Percentiles rank a stretch among this genome's conserved stretches.
phyloP scores from a whole-genome alignment of 2,888 invertebrate species.

The Lissonota sp. region DNA sequence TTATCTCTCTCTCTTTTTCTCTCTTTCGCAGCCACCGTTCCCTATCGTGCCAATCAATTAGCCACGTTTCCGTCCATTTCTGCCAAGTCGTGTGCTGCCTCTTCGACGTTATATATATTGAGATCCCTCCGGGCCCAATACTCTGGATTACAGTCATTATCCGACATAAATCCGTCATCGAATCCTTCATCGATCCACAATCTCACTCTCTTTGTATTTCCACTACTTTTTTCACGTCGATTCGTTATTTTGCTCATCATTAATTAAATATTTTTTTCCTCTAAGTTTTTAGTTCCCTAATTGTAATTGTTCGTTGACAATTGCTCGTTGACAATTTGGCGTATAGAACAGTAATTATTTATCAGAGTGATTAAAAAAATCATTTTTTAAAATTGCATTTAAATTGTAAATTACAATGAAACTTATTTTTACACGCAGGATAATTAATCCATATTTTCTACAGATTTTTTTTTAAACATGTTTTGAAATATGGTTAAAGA shows the following conservation, averaged over 20 bases:
- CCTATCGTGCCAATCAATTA: conserved; percentile 65
- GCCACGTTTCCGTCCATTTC: conserved; percentile 63
- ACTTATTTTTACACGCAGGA: too few species aligned
- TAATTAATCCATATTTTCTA: too few species aligned
- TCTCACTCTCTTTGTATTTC: conserved; percentile 34
- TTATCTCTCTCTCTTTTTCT: conserved; percentile 19
- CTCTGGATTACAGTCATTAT: conserved; percentile 67
- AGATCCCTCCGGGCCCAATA: conserved; percentile 44
- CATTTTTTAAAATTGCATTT: too few species aligned
- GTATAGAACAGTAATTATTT: too few species aligned
- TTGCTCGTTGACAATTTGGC: too few species aligned
- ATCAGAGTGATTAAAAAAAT: too few species aligned
- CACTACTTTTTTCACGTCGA: conserved; percentile 10
- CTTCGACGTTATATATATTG: conserved; percentile 15
- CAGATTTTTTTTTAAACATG: too few species aligned
- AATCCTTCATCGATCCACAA: conserved; percentile 61
- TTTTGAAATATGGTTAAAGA: too few species aligned
- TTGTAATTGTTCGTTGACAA: too few species aligned
- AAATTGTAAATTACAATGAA: too few species aligned
- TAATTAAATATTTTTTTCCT: not conserved
- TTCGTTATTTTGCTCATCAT: conserved; percentile 2
- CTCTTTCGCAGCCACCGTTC: conserved; percentile 51
- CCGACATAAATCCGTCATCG: conserved; percentile 68
- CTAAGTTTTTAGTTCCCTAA: too few species aligned
- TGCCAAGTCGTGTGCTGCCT: conserved; percentile 53